Conservation (phyloP, 2,797 vertebrate genomes). For the Denticeps clupeoides region DNA sequence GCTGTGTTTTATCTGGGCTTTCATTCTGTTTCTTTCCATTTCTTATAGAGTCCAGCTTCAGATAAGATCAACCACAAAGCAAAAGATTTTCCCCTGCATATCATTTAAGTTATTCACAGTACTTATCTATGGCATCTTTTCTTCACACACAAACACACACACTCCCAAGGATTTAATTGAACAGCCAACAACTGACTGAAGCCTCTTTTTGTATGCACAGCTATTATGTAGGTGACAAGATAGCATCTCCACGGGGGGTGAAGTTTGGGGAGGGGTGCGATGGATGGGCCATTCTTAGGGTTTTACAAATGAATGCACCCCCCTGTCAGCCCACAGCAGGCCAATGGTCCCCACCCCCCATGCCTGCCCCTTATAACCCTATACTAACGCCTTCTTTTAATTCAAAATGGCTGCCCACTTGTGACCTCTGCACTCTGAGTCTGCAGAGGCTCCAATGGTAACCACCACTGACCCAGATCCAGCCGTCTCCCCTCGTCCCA, state of each 20-base stretch:
- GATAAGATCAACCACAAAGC: constrained; percentile 36
- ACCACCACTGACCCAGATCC: too few relatives aligned
- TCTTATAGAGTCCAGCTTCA: constrained; percentile 15
- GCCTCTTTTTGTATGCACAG: constrained; percentile 30
- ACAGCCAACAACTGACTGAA: constrained; percentile 30
- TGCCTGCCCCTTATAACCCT: constrained; percentile 14
- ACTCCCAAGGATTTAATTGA: constrained; percentile 12
- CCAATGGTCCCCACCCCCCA: constrained; percentile 21
- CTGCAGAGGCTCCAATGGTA: not conserved
- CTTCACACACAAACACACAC: constrained; percentile 1
- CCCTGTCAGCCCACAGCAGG: constrained; percentile 3
- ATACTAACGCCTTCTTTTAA: constrained; percentile 3
- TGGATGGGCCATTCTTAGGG: constrained; percentile 45
- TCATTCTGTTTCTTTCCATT: constrained; percentile 34
- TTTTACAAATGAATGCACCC: constrained; percentile 58
- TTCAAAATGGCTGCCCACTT: not conserved
- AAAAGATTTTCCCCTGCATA: constrained; percentile 33
- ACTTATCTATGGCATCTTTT: constrained; percentile 34
- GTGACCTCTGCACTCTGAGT: not conserved
- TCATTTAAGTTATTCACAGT: constrained; percentile 39
- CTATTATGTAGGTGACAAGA: constrained; percentile 55
- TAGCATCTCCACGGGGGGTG: constrained; percentile 45
- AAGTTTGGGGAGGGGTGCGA: constrained; percentile 36
- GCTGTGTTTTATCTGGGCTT: constrained; percentile 25
- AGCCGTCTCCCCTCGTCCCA: too few relatives aligned